A percentile compares a stretch with the other conserved stretches of the same genome.
phyloP scores from a whole-genome alignment of 2,113 vertebrate genomes.

The Willisornis vidua region DNA sequence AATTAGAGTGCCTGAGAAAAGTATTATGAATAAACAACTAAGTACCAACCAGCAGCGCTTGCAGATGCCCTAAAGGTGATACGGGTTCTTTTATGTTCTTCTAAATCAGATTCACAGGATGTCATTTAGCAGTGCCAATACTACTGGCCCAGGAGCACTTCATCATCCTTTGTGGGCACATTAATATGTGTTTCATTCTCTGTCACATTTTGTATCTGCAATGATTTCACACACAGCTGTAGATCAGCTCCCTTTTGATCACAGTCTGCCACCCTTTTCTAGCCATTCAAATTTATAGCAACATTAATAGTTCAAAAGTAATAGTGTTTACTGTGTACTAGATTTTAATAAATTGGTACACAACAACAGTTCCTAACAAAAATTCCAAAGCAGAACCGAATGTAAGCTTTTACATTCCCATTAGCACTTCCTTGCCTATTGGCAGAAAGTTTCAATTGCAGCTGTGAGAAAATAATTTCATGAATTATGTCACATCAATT shows the following conservation, averaged over 20 bases:
- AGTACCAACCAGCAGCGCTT: neutral
- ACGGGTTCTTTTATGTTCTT: conserved; percentile 23
- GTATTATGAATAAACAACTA: neutral
- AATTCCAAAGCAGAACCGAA: conserved; percentile 33
- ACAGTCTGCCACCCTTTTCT: conserved; percentile 49
- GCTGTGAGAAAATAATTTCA: conserved; percentile 49
- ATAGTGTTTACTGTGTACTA: conserved; percentile 13
- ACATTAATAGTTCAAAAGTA: conserved; percentile 56
- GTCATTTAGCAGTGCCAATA: neutral
- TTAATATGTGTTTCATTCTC: conserved; percentile 49
- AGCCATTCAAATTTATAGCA: conserved; percentile 39
- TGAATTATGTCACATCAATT: conserved; percentile 48
- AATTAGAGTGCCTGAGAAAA: neutral
- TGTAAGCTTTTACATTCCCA: conserved; percentile 8
- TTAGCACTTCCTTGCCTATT: conserved; percentile 28
- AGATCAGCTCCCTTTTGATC: conserved; percentile 60
- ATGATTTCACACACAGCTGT: conserved; percentile 47
- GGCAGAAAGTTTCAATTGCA: conserved; percentile 66
- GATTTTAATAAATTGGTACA: conserved; percentile 54
- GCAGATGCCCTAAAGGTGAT: neutral
- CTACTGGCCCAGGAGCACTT: conserved; percentile 22
- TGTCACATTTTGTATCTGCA: conserved; percentile 33
- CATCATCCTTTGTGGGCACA: conserved; percentile 57
- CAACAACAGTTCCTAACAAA: conserved; percentile 53
- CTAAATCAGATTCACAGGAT: conserved; percentile 45